These are phyloP conservation scores for Rhinichthys osculus DNA, from an alignment of 2,797 vertebrate species.

Conservation along the genomic window DNA sequence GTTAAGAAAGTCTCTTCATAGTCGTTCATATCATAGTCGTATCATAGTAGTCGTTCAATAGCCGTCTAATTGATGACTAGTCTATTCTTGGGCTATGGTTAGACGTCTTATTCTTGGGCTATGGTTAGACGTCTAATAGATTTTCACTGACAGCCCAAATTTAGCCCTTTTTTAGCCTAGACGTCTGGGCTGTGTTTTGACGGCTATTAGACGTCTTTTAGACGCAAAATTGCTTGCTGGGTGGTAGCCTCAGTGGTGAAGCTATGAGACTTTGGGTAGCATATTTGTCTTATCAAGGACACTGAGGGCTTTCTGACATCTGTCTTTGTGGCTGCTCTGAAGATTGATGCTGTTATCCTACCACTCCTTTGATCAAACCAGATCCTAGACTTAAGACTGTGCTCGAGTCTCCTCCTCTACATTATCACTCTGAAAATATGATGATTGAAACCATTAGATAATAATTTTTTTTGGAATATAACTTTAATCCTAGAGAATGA, in stretches of 20 bases:
- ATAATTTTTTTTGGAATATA: background rate
- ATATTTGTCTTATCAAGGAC: background rate
- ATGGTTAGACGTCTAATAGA: too few species aligned
- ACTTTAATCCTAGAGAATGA: background rate
- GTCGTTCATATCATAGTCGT: too few species aligned
- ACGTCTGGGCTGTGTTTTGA: too few species aligned
- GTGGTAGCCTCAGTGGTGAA: background rate
- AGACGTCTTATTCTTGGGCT: too few species aligned
- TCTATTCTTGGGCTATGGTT: too few species aligned
- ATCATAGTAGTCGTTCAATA: too few species aligned
- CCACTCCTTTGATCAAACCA: background rate
- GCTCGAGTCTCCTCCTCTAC: background rate
- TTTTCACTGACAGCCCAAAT: too few species aligned
- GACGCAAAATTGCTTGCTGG: too few species aligned
- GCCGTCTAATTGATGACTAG: too few species aligned
- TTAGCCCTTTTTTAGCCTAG: too few species aligned
- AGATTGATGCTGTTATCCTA: background rate
- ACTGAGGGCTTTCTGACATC: background rate
- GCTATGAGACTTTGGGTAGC: background rate
- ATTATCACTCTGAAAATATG: background rate
- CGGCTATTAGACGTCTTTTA: too few species aligned
- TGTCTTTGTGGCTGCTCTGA: background rate
- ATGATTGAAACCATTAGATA: background rate
- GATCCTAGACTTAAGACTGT: background rate
- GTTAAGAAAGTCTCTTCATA: background rate